phyloP scores from a whole-genome alignment of 2,888 invertebrate genomes.

The Tortrix viridana region DNA sequence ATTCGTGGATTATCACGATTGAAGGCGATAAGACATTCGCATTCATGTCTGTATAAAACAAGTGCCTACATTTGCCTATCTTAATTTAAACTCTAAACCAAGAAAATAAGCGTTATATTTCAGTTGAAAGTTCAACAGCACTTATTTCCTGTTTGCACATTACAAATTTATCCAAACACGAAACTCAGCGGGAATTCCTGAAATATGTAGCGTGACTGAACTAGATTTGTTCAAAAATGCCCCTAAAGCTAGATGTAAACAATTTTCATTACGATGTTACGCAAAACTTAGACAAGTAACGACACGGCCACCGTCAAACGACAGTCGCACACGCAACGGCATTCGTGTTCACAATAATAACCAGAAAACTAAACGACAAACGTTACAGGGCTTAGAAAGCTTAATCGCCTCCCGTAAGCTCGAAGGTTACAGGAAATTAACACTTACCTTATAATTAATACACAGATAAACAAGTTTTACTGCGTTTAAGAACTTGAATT shows the following conservation, averaged over 20 bases:
- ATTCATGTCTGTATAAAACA: background rate
- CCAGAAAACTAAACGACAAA: slow-evolving; percentile 14
- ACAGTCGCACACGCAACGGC: slow-evolving; percentile 66
- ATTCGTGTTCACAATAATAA: slow-evolving; percentile 24
- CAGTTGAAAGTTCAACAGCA: too few relatives aligned
- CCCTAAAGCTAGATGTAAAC: slow-evolving; percentile 61
- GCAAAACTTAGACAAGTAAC: slow-evolving; percentile 68
- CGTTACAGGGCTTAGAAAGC: slow-evolving; percentile 26
- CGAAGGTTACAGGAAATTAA: slow-evolving; percentile 35
- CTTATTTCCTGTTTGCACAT: background rate
- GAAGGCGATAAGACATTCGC: slow-evolving; percentile 13
- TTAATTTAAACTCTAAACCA: too few relatives aligned
- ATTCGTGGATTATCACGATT: slow-evolving; percentile 17
- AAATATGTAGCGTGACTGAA: slow-evolving; percentile 31
- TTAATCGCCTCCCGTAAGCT: slow-evolving; percentile 13
- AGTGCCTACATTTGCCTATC: too few relatives aligned
- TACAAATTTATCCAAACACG: slow-evolving; percentile 1
- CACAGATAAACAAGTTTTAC: slow-evolving; percentile 32
- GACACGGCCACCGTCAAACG: slow-evolving; percentile 64
- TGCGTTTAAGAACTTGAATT: slow-evolving; percentile 27
- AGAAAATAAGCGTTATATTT: too few relatives aligned
- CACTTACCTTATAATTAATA: slow-evolving; percentile 37
- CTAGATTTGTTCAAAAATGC: slow-evolving; percentile 39
- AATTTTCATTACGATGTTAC: slow-evolving; percentile 69
- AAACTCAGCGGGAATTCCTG: slow-evolving; percentile 27